A percentile compares a stretch with the other conserved stretches of the same genome.
Evolutionary conservation across 1,140 invertebrate genomes (phyloP).

Genomic region (Polypedilum vanderplanki): DNA sequence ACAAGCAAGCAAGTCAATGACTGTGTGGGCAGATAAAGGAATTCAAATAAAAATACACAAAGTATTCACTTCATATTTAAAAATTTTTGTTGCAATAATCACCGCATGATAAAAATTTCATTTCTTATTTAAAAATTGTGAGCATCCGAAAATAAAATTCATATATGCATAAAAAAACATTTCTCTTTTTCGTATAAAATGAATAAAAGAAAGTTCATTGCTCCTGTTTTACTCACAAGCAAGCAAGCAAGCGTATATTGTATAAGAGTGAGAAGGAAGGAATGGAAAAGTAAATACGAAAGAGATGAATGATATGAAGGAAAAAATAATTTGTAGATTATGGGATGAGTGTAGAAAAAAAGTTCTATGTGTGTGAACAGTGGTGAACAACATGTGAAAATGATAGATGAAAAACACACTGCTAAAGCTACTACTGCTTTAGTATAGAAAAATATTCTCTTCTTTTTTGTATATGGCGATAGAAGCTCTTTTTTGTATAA

Average conservation of each 20-base stretch:
- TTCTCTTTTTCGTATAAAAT: neutral
- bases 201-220: conserved; percentile 4
- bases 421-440: no score
- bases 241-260: no score
- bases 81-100: no score
- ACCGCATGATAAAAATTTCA: neutral
- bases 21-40: neutral
- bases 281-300: conserved; percentile 10
- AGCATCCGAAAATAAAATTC: neutral
- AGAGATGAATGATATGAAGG: conserved; percentile 9
- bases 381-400: neutral
- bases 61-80: neutral
- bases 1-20: neutral
- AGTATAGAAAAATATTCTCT: neutral
- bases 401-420: neutral
- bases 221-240: neutral
- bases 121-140: neutral
- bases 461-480: neutral
- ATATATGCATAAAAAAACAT: neutral
- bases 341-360: neutral
- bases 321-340: neutral
- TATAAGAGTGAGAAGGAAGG: neutral
- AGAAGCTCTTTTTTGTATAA: neutral
- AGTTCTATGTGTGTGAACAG: neutral
- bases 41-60: neutral